phyloP scores from a whole-genome alignment of 2,113 vertebrate genomes.

The Tetraodon nigroviridis region DNA sequence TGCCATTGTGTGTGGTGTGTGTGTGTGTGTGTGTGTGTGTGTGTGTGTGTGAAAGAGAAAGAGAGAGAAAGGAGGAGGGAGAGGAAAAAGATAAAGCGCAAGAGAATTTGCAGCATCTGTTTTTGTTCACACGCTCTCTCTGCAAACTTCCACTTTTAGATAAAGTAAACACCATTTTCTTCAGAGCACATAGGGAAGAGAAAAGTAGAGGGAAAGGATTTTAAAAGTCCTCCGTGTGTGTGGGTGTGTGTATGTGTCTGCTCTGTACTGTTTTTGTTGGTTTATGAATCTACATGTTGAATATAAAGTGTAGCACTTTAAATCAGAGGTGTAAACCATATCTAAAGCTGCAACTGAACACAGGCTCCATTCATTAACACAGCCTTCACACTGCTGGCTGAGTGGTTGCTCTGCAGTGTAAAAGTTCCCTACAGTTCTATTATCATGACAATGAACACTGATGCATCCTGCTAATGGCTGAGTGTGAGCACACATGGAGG shows the following conservation, averaged over 20 bases:
- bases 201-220: constrained; percentile 18
- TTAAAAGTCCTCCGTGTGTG: background rate
- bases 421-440: constrained; percentile 15
- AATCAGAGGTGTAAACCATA: background rate
- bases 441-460: constrained; percentile 40
- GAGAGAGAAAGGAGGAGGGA: constrained; percentile 24
- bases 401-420: background rate
- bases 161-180: constrained; percentile 59
- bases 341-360: background rate
- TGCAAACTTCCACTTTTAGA: constrained; percentile 66
- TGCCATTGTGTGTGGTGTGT: constrained; percentile 47
- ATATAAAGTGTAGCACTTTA: too few relatives aligned
- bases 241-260: background rate
- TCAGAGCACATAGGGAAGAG: background rate
- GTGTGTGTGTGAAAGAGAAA: too few relatives aligned
- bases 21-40: constrained; percentile 29
- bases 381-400: background rate
- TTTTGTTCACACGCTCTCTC: constrained; percentile 66
- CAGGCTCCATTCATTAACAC: background rate
- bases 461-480: background rate
- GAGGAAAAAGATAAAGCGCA: constrained; percentile 29
- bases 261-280: too few relatives aligned
- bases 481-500: constrained; percentile 15
- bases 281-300: too few relatives aligned
- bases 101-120: constrained; percentile 58